Conservation (phyloP, 2,888 invertebrate genomes). For the Leptura quadrifasciata region DNA sequence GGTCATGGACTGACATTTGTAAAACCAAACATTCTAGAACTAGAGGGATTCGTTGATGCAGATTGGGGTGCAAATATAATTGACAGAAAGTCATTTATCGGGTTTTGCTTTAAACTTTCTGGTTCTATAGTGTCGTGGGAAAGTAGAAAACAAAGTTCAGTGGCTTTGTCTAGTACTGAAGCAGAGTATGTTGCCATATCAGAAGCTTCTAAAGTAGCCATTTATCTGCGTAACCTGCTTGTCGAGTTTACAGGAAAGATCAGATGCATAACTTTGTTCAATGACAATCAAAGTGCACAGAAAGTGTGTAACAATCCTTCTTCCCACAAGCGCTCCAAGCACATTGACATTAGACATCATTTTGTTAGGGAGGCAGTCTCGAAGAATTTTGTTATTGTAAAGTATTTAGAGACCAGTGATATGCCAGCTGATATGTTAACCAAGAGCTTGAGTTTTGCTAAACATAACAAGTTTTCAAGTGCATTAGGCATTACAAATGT, state of each 20-base stretch:
- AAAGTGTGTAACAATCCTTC: background rate
- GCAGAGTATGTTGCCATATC: no score
- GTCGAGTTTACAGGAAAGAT: background rate
- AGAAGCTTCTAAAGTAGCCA: no score
- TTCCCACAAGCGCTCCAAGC: background rate
- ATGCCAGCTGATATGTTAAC: constrained; percentile 22
- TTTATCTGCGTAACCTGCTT: constrained; percentile 1
- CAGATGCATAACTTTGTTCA: background rate
- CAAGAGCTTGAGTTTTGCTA: constrained; percentile 16
- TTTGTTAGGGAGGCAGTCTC: background rate
- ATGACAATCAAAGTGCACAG: constrained; percentile 6
- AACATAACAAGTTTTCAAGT: background rate
- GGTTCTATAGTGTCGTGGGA: no score
- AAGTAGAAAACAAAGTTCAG: no score
- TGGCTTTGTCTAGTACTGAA: no score
- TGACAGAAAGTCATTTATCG: no score
- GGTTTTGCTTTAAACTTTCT: no score
- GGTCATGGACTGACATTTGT: background rate
- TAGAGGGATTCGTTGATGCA: background rate
- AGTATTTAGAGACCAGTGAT: background rate
- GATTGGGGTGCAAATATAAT: no score
- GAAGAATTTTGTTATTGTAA: background rate
- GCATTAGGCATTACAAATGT: background rate
- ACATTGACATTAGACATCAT: constrained; percentile 11
- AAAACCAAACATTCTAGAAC: background rate